Base-by-base conservation (phyloP, 1,140 invertebrate species). In the Condylostylus longicornis region DNA sequence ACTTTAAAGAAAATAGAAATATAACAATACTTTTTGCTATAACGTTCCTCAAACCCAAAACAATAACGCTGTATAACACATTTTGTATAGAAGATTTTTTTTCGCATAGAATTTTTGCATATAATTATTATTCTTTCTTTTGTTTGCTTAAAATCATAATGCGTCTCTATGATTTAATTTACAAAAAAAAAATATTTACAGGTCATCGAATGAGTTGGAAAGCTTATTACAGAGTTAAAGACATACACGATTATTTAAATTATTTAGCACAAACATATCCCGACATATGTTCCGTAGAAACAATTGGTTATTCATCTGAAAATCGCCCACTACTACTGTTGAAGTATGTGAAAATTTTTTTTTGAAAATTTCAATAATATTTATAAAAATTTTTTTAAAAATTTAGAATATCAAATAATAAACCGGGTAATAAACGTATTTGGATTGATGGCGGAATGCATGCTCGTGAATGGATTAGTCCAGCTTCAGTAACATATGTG, bases 401-500 rank as follows among this genome's bases (percentile, higher is more conserved):
- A 23, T 40, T 72, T 19, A 70, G 75, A 40, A 79, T 82, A 22
- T 80, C 77, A 2, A 65, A 75, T 49, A 71, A 72, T 12, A 67
- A 71, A 28, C 41, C 63, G 15, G 60, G 53, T 4, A 76, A 76
- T 49, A 70, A 71, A 40, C 70, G 70, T 2, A 58, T 74, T n/a
- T 76, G 72, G 61, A 67, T 74, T 32, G 74, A 77, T 50, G 68
- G 70, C 61, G 86, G 85, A 10, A 86, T 90, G 49, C 89, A 94
- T 50, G 87, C 86, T 0, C 61, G 88, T 21, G 88, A 94, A 65
- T 94, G 89, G 88, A 88, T 94, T 38, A 76, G 84, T 31, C 79
- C 84, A 3, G 84, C 88, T 0, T 79, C 81, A 0, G 79, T 82
- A 9, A 77, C 84, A 14, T 91, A 74, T 53, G 76, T 91, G 14